Base-by-base conservation (phyloP, 2,113 vertebrate species). In the Tricholaema leucomelas region DNA sequence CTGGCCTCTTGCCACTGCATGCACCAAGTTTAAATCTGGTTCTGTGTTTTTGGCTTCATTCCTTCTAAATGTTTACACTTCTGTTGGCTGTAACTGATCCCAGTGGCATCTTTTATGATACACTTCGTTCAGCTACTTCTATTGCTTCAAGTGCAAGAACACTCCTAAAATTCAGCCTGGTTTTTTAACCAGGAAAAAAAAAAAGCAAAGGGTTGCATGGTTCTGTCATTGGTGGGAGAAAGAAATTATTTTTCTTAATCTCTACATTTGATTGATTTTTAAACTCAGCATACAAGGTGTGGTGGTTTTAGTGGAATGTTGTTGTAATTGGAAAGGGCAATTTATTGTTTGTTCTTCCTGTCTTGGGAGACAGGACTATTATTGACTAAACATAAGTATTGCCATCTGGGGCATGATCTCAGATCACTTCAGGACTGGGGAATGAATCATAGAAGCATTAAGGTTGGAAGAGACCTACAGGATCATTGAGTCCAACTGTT, bases 51-150 rank as follows among this genome's bases (percentile, higher is more conserved):
- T 96, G 93, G 94, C 90, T 93, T 85, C 1, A 1, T 81, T 78
- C 74, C 76, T 88, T 85, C 38, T 17, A 58, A 86, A 86, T 64
- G 70, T 90, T 94, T 95, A 92, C 86, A 61, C 24, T 94, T 95
- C 83, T 76, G 63, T 86, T 87, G 85, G 88, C 75, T 93, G 95
- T 81, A 94, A 54, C 81, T 5, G 90, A 91, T 95, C 94, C 90
- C 91, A 92, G 50, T 88, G 95, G 94, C 85, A 94, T 94, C 88
- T 86, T 95, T 91, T 94, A 90, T 33, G 92, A 87, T 94, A 91
- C 64, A 27, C 71, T 96, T 91, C 75, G 86, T 94, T 94, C 54
- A 64, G 59, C 88, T 85, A 1, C 63, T 83, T 92, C 84, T 85
- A 6, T 64, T 78, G 70, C 91, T 77, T 85, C 81, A 31, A 92